Percentiles rank a stretch among this genome's conserved stretches.
phyloP scores from a whole-genome alignment of 2,113 vertebrate species.

The Seriola dumerili region DNA sequence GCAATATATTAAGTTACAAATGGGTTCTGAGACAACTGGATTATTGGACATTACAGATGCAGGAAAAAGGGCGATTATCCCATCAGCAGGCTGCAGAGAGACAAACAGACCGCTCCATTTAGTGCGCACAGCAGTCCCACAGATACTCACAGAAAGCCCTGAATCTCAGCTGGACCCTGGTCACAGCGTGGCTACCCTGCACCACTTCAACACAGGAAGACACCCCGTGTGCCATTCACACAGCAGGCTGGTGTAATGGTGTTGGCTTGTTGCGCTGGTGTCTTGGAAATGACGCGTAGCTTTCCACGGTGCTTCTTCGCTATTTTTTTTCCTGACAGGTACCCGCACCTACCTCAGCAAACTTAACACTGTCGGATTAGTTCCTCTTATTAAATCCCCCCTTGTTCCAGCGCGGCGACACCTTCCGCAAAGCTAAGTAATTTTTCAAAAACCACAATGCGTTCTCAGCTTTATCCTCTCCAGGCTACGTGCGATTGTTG shows the following conservation, averaged over 20 bases:
- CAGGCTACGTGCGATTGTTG: slow-evolving; percentile 65
- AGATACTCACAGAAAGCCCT: slow-evolving; percentile 69
- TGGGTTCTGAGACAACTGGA: slow-evolving; percentile 6
- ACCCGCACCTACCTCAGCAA: slow-evolving; percentile 56
- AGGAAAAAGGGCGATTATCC: slow-evolving; percentile 25
- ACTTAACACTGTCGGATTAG: slow-evolving; percentile 72
- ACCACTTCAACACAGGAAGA: slow-evolving; percentile 61
- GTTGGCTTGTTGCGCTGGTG: slow-evolving; percentile 74
- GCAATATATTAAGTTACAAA: slow-evolving; percentile 32
- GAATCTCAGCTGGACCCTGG: slow-evolving; percentile 54
- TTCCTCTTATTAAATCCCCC: slow-evolving; percentile 38
- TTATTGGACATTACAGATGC: slow-evolving; percentile 34
- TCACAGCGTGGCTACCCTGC: slow-evolving; percentile 57
- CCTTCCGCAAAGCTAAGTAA: slow-evolving; percentile 49
- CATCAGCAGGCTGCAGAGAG: slow-evolving; percentile 32
- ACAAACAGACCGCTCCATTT: slow-evolving; percentile 42
- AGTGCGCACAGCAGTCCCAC: slow-evolving; percentile 66
- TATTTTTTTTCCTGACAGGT: slow-evolving; percentile 49
- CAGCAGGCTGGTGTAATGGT: slow-evolving; percentile 57
- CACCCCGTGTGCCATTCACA: slow-evolving; percentile 66
- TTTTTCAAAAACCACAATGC: slow-evolving; percentile 38
- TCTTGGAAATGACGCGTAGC: slow-evolving; percentile 75
- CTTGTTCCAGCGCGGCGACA: slow-evolving; percentile 29
- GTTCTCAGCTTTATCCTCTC: slow-evolving; percentile 55
- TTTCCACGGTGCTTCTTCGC: slow-evolving; percentile 53